phyloP scores from a whole-genome alignment of 2,888 invertebrate genomes.

The Drosophila putrida region DNA sequence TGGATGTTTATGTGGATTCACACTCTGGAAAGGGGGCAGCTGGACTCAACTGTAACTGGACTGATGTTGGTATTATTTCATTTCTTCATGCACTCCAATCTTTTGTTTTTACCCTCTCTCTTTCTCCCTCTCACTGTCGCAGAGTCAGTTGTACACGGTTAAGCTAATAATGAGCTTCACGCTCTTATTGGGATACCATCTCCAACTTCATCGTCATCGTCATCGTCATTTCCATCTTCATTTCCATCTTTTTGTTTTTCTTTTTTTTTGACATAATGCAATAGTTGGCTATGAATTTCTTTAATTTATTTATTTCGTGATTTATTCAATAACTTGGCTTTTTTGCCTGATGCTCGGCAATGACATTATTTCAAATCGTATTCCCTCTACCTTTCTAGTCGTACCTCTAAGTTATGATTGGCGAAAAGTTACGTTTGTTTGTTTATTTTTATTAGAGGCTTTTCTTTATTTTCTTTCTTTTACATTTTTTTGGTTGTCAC shows the following conservation, averaged over 20 bases:
- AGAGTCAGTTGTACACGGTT: constrained; percentile 2
- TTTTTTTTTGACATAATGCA: constrained; percentile 58
- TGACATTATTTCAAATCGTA: constrained; percentile 60
- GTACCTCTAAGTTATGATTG: constrained; percentile 42
- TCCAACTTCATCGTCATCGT: constrained; percentile 36
- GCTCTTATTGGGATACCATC: constrained; percentile 75
- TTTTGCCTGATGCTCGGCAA: constrained; percentile 52
- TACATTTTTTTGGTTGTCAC: constrained; percentile 40
- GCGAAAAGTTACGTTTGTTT: constrained; percentile 34
- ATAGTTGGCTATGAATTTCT: constrained; percentile 73
- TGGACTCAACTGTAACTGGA: constrained; percentile 65
- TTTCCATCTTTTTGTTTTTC: constrained; percentile 46
- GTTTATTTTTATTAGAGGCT: constrained; percentile 14
- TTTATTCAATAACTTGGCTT: constrained; percentile 60
- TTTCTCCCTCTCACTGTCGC: constrained; percentile 24
- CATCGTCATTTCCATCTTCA: constrained; percentile 29
- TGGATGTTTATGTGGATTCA: constrained; percentile 28
- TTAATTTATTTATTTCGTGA: constrained; percentile 50
- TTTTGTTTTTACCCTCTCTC: constrained; percentile 45
- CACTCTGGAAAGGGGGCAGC: constrained; percentile 40
- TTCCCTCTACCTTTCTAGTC: background rate
- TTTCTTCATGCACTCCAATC: constrained; percentile 74
- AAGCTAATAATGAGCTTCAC: constrained; percentile 75
- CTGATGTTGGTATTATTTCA: constrained; percentile 68
- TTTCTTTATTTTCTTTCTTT: constrained; percentile 28